These are phyloP conservation scores for Thalassoma bifasciatum DNA, from an alignment of 2,113 vertebrate species.

Conservation along the genomic window DNA sequence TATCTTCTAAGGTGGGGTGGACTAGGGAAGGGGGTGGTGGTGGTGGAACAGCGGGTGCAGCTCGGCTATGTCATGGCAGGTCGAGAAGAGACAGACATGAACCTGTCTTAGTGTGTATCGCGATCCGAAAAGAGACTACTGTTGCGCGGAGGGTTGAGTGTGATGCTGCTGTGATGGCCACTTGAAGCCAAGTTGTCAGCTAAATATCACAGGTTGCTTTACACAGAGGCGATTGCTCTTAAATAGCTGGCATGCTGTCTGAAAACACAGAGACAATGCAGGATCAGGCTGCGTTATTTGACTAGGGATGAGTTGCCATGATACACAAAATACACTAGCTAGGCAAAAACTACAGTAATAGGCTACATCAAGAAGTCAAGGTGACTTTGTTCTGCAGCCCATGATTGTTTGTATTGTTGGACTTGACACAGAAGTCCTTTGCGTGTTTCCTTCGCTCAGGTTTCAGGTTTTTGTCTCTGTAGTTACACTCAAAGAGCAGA, in stretches of 20 bases:
- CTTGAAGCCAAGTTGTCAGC: constrained; percentile 51
- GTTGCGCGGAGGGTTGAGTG: constrained; percentile 15
- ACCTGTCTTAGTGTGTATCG: constrained; percentile 62
- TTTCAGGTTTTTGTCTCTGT: constrained; percentile 41
- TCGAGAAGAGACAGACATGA: constrained; percentile 72
- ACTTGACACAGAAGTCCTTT: constrained; percentile 24
- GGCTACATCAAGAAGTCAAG: constrained; percentile 26
- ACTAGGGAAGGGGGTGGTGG: constrained; percentile 50
- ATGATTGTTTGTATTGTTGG: constrained; percentile 32
- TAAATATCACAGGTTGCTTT: constrained; percentile 29
- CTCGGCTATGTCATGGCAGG: constrained; percentile 82
- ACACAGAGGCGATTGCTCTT: constrained; percentile 31
- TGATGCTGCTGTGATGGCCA: constrained; percentile 41
- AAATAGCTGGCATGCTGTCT: constrained; percentile 41
- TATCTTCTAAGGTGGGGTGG: constrained; percentile 87
- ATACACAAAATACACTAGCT: constrained; percentile 44
- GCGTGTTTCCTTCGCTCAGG: constrained; percentile 20
- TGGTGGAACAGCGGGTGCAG: constrained; percentile 67
- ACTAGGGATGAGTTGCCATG: constrained; percentile 67
- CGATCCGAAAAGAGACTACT: constrained; percentile 35
- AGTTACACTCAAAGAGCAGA: constrained; percentile 24
- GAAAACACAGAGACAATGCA: constrained; percentile 51
- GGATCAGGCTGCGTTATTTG: constrained; percentile 45
- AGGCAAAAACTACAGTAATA: constrained; percentile 14
- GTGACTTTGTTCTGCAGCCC: constrained; percentile 39